Conservation (phyloP, 2,797 vertebrate species). For the Potorous gilbertii region DNA sequence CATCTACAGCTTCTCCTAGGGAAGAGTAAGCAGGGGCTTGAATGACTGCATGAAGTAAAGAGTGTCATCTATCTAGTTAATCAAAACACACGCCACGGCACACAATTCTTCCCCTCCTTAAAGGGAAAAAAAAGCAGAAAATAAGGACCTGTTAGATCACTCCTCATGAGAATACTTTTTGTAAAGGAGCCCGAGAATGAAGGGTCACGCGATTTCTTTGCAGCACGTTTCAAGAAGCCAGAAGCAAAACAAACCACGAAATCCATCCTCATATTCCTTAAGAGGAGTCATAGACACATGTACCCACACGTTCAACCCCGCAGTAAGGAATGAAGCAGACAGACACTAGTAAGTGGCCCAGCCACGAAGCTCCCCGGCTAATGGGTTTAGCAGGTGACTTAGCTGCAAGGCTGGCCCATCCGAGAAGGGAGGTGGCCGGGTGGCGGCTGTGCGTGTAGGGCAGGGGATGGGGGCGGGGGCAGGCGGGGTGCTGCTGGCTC, state of each 20-base stretch:
- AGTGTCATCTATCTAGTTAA: not conserved
- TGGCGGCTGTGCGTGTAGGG: slow-evolving; percentile 59
- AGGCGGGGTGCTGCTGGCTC: slow-evolving; percentile 51
- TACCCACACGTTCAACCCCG: not conserved
- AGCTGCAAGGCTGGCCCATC: not conserved
- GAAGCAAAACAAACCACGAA: not conserved
- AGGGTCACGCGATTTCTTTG: not conserved
- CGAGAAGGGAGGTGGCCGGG: not conserved
- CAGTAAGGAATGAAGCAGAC: not conserved
- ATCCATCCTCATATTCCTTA: not conserved
- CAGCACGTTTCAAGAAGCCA: not conserved
- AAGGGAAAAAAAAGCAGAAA: not conserved
- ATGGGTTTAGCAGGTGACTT: not conserved
- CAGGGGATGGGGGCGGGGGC: slow-evolving; percentile 48
- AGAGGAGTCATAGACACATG: not conserved
- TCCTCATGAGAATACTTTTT: not conserved
- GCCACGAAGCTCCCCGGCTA: not conserved
- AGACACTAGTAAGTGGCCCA: not conserved
- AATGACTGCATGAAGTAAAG: not conserved
- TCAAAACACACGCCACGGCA: not conserved
- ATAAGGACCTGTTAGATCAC: not conserved
- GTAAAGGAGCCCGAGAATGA: not conserved
- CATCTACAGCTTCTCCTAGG: not conserved
- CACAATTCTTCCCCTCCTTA: not conserved
- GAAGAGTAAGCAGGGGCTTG: not conserved